phyloP scores from a whole-genome alignment of 2,888 invertebrate species.

The Horisme vitalbata region DNA sequence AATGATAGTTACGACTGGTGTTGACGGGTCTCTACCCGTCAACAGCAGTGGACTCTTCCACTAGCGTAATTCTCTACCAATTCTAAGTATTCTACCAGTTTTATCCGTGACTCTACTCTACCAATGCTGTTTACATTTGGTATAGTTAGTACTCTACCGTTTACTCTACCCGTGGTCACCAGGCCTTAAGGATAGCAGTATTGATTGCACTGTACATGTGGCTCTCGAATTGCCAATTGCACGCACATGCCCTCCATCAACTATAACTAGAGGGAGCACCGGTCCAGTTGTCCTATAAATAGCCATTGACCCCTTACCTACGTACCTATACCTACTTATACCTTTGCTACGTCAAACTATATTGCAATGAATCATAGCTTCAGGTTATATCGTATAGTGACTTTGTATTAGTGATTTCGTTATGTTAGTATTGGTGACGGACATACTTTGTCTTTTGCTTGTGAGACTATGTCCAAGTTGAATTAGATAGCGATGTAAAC shows the following conservation, averaged over 20 bases:
- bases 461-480: conserved; percentile 2
- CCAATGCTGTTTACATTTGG: too few relatives aligned
- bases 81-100: too few relatives aligned
- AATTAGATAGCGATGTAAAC: neutral
- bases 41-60: too few relatives aligned
- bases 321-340: neutral
- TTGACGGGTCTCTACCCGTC: too few relatives aligned
- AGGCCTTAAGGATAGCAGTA: too few relatives aligned
- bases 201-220: too few relatives aligned
- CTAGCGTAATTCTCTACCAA: too few relatives aligned
- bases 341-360: neutral
- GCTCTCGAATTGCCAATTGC: too few relatives aligned
- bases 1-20: too few relatives aligned
- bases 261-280: neutral
- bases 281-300: neutral
- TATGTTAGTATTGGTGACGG: conserved; percentile 11
- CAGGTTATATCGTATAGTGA: neutral
- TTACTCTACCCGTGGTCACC: too few relatives aligned
- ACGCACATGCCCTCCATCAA: neutral
- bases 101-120: too few relatives aligned
- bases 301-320: conserved; percentile 6
- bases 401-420: conserved; percentile 23
- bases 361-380: conserved; percentile 16
- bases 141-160: too few relatives aligned
- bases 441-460: conserved; percentile 11